Base-by-base conservation (phyloP, 1,140 invertebrate genomes). In the Ceratina australensis region DNA sequence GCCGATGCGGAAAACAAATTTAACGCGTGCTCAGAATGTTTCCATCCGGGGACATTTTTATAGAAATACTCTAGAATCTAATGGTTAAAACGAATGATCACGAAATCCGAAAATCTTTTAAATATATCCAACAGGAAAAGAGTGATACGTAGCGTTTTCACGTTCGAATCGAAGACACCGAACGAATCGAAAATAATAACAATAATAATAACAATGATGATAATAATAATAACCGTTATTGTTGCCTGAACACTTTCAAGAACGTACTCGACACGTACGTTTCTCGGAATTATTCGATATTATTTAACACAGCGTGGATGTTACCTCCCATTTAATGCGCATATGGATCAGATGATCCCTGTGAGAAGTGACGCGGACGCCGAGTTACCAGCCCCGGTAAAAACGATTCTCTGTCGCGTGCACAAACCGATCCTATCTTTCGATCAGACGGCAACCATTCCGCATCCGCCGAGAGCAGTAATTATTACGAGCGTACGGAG, bases 381-480 rank as follows among this genome's bases (percentile, higher is more conserved):
- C 5, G 10, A 42, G 33, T 8, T 42, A 42, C 33, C 33, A 5
- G 3, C 33, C 10, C 33, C 5, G 33, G 10, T 42, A 42, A 42
- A 42, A 42, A 7, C 33, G 7, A 10, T 42, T 42, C 33, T 10
- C 33, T 10, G 33, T 42, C 3, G 33, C 7, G 33, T 24, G 28
- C n/a, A 33, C 24, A 28, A 24, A 18, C 18, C 20, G 13, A 15
- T 1, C 13, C 61, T 52, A 5, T 22, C 7, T 12, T 16, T 50
- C 5, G 54, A 71, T 10, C 16, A 16, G 16, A 2, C n/a, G 50
- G 72, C 52, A 22, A 42, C 33, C 5, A 54, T 64, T 78, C 50
- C 42, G 28, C 13, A 54, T 75, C 64, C 56, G 72, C 22, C 72
- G 63, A 79, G 78, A 79, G 63, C 78, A 50, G 20, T 50, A 75